Base-by-base conservation (phyloP, 1,140 invertebrate species). In the Trichonephila clavipes region DNA sequence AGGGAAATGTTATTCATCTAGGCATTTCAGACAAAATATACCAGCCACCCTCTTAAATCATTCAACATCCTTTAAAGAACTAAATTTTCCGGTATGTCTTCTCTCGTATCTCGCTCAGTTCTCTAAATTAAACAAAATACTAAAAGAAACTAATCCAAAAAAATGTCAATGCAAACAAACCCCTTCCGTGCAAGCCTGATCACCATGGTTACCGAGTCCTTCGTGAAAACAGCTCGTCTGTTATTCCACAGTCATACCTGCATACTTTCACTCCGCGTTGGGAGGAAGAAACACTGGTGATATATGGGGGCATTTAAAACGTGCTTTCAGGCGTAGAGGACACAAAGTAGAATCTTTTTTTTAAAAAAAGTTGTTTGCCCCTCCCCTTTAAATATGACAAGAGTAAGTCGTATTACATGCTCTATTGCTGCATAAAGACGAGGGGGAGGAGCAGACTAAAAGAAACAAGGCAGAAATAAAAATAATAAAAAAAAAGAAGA, bases 181-280 rank as follows among this genome's bases (percentile, higher is more conserved):
- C 24, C 92, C 61, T 88, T 81, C 77, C 69, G 81, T 92, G 82
- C 90, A 61, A 18, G 64, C 34, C 34, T 12, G 12, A 69, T 93
- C 58, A 44, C 92, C 86, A 93, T 93, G 59, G 92, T 24, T 61
- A 93, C 92, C 59, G 7, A 34, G 92, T 34, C 82, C 92, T 93
- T 93, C 92, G 92, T 93, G 92, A 93, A 93, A 93, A 93, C 92
- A 93, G 92, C 92, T 88, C 92, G 92, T 93, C 92, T 93, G 92
- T 93, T 93, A 93, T 85, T 88, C 82, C 58, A 64, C 58, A 87
- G 82, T 77, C 85, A 64, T 93, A 88, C 92, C 86, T 93, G 90
- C 90, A 72, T 92, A 92, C 90, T 92, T 92, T 87, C 83, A 92
- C 90, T 59, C 44, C 14, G 40, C 24, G 19, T 51, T 24, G 90